Evolutionary conservation across 2,113 vertebrate genomes (phyloP).

Genomic region (Recurvirostra avosetta): DNA sequence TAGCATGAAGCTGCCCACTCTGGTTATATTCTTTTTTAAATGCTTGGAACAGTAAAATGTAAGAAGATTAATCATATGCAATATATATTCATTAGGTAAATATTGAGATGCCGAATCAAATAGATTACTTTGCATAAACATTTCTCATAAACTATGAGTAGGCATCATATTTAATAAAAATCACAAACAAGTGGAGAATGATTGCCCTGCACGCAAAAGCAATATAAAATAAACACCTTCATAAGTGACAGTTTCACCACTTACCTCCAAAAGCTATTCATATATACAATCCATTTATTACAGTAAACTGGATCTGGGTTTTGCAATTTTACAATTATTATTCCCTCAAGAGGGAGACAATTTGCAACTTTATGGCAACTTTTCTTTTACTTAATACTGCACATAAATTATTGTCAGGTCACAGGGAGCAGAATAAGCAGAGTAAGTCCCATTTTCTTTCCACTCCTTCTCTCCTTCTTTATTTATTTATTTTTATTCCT

Average conservation of each 20-base stretch:
- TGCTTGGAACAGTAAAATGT: not conserved
- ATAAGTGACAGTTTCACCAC: constrained; percentile 22
- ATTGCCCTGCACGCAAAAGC: not conserved
- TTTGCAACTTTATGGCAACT: constrained; percentile 20
- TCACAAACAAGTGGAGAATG: not conserved
- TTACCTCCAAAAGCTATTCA: constrained; percentile 26
- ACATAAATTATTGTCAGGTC: constrained; percentile 23
- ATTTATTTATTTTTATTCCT: not conserved
- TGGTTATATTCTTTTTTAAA: not conserved
- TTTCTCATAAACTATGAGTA: constrained; percentile 42
- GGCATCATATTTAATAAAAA: constrained; percentile 52
- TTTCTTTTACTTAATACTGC: constrained; percentile 9
- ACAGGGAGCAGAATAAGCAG: not conserved
- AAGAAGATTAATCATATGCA: constrained; percentile 40
- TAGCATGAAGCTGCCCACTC: constrained; percentile 14
- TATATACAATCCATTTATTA: constrained; percentile 27
- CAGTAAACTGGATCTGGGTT: not conserved
- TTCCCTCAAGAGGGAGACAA: constrained; percentile 7
- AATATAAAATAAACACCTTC: constrained; percentile 43
- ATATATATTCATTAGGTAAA: constrained; percentile 53
- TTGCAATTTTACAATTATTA: constrained; percentile 27
- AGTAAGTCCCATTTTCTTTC: not conserved
- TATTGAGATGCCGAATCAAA: not conserved
- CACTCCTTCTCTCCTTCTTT: not conserved
- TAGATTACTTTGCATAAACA: constrained; percentile 32